phyloP scores from a whole-genome alignment of 2,888 invertebrate genomes.

The Ophion slaviceki region DNA sequence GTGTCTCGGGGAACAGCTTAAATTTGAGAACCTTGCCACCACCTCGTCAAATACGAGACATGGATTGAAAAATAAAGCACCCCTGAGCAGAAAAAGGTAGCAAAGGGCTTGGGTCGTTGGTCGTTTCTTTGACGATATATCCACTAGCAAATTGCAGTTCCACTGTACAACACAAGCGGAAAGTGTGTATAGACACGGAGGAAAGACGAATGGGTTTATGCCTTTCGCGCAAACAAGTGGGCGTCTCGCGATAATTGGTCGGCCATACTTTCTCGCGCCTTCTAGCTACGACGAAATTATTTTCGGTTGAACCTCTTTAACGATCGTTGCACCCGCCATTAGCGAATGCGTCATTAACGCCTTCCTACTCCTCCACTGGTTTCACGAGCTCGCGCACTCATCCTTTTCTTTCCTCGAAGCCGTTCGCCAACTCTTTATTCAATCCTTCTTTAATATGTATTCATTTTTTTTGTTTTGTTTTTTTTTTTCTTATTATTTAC shows the following conservation, averaged over 20 bases:
- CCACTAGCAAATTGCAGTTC: constrained; percentile 36
- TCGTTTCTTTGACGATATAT: constrained; percentile 42
- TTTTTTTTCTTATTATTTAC: constrained; percentile 79
- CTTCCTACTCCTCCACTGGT: constrained; percentile 57
- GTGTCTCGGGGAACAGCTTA: neutral
- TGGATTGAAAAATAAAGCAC: constrained; percentile 36
- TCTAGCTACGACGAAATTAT: constrained; percentile 76
- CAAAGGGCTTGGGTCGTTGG: constrained; percentile 28
- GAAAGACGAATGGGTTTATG: constrained; percentile 59
- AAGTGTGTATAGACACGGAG: constrained; percentile 47
- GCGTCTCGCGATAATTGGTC: constrained; percentile 79
- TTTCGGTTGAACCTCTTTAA: constrained; percentile 76
- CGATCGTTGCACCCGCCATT: constrained; percentile 81
- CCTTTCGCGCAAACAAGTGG: constrained; percentile 73
- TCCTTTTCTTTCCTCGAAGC: constrained; percentile 22
- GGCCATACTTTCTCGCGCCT: constrained; percentile 70
- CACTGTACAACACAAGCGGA: constrained; percentile 44
- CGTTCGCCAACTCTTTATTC: constrained; percentile 55
- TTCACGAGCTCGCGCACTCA: constrained; percentile 30
- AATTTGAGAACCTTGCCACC: constrained; percentile 37
- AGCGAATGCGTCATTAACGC: constrained; percentile 70
- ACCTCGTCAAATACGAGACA: constrained; percentile 18
- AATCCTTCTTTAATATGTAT: constrained; percentile 67
- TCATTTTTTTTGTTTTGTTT: constrained; percentile 79
- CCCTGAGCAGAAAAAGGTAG: neutral